A percentile compares a stretch with the other conserved stretches of the same genome.
phyloP scores from a whole-genome alignment of 2,113 vertebrate genomes.

The Trochalopteron elliotii region DNA sequence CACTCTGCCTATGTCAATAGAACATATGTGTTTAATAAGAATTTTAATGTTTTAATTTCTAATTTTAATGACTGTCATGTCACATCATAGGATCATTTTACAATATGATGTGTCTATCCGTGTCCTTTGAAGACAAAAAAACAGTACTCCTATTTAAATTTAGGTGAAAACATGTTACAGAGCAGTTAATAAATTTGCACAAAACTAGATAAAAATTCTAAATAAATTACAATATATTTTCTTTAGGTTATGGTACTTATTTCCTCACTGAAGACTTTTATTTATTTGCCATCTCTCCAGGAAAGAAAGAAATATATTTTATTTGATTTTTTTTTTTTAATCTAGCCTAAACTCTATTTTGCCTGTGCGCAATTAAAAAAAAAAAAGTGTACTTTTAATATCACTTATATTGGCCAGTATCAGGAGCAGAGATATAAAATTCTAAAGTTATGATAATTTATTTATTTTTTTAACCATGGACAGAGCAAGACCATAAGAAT shows the following conservation, averaged over 20 bases:
- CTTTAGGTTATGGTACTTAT: not conserved
- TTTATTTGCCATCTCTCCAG: not conserved
- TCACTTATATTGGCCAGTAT: not conserved
- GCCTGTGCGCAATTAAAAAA: not conserved
- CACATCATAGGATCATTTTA: not conserved
- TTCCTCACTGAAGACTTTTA: not conserved
- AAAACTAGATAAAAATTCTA: not conserved
- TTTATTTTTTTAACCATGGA: not conserved
- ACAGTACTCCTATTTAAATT: not conserved
- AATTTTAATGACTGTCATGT: not conserved
- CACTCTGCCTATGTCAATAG: not conserved
- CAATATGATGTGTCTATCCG: accelerated
- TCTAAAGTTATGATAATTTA: not conserved
- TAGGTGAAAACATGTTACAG: not conserved
- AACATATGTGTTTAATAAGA: not conserved
- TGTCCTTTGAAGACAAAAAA: not conserved
- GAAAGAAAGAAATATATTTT: not conserved
- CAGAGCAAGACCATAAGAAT: not conserved
- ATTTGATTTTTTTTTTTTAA: not conserved
- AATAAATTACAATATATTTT: not conserved
- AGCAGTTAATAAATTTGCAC: not conserved
- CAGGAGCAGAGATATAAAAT: not conserved
- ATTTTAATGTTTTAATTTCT: not conserved
- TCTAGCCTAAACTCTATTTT: not conserved
- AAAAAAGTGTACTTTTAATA: not conserved